Percentiles rank a stretch among this genome's conserved stretches.
These are phyloP conservation scores for Melipona bicolor DNA, from an alignment of 2,888 invertebrate species.

Conservation along the genomic window DNA sequence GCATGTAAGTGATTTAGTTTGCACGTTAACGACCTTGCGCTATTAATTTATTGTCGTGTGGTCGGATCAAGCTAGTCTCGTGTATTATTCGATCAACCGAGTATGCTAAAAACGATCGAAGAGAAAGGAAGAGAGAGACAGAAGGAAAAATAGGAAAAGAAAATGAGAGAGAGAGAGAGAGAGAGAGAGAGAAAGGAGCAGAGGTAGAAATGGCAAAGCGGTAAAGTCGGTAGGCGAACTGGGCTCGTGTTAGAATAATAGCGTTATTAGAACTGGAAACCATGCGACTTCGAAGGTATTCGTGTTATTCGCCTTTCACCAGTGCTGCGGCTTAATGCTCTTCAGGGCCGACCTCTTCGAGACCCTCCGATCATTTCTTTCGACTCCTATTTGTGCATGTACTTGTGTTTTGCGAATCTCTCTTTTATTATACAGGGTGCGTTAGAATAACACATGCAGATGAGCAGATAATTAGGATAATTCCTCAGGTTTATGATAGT, in stretches of 20 bases:
- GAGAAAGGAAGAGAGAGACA: not conserved
- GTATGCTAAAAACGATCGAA: not conserved
- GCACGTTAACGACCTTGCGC: conserved; percentile 20
- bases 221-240: conserved; percentile 43
- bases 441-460: too few relatives aligned
- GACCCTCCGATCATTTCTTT: conserved; percentile 42
- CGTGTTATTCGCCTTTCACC: conserved; percentile 69
- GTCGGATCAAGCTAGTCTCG: not conserved
- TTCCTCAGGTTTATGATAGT: too few relatives aligned
- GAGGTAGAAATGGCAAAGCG: conserved; percentile 32
- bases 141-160: not conserved
- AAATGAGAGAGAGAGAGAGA: not conserved
- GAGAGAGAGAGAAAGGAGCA: not conserved
- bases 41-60: conserved; percentile 20
- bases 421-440: too few relatives aligned
- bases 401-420: too few relatives aligned
- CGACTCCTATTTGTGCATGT: not conserved
- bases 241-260: conserved; percentile 59
- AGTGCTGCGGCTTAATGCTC: conserved; percentile 51
- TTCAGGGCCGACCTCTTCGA: conserved; percentile 63
- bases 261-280: conserved; percentile 67
- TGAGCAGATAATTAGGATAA: too few relatives aligned
- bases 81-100: not conserved
- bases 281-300: conserved; percentile 64
- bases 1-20: not conserved